Conservation (phyloP, 2,888 invertebrate genomes). For the Morpho deidamia region DNA sequence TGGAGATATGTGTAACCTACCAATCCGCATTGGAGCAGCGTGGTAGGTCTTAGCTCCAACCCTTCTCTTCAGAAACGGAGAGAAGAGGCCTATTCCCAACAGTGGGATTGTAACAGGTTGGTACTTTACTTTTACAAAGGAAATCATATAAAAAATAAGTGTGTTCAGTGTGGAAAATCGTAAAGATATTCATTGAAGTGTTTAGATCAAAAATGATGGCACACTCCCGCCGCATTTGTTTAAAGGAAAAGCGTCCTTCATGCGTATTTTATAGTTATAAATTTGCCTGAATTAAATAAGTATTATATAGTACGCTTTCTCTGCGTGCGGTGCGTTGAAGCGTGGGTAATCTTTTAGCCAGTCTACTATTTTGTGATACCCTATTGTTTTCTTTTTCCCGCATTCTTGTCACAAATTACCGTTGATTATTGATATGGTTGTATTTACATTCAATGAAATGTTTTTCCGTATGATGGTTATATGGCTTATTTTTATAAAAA, state of each 20-base stretch:
- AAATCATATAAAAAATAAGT: too few species aligned
- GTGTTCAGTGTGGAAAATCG: constrained; percentile 15
- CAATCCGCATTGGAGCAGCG: too few species aligned
- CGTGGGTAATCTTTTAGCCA: constrained; percentile 45
- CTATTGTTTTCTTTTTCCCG: constrained; percentile 46
- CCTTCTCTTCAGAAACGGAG: too few species aligned
- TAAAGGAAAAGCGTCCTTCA: constrained; percentile 35
- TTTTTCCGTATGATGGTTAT: too few species aligned
- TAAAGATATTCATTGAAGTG: constrained; percentile 20
- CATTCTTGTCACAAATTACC: constrained; percentile 32
- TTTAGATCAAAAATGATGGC: constrained; percentile 25
- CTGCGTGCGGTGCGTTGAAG: constrained; percentile 47
- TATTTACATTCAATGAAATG: not conserved
- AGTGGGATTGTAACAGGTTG: too few species aligned
- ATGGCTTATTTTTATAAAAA: too few species aligned
- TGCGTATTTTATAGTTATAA: constrained; percentile 23
- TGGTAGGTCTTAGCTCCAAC: too few species aligned
- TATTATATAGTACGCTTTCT: constrained; percentile 43
- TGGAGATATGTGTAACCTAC: too few species aligned
- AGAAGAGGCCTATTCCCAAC: too few species aligned
- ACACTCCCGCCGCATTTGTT: constrained; percentile 18
- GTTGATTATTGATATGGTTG: constrained; percentile 11
- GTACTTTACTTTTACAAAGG: too few species aligned
- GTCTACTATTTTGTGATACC: constrained; percentile 38
- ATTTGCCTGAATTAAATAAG: constrained; percentile 24